Base-by-base conservation (phyloP, 1,140 invertebrate species). In the Monochamus saltuarius region DNA sequence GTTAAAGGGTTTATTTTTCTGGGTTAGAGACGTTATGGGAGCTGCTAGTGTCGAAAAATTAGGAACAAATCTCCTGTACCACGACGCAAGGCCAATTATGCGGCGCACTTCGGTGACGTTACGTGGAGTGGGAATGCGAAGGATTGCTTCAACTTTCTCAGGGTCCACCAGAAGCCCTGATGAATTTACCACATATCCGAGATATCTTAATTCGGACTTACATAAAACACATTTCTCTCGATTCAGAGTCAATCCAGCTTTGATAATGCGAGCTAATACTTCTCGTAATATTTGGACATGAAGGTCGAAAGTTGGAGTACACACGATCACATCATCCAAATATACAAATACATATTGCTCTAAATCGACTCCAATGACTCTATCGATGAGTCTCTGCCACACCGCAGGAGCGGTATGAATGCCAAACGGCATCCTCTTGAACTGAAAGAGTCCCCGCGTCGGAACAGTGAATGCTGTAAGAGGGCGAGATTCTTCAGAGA, bases 41-140 rank as follows among this genome's bases (percentile, higher is more conserved):
- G 53, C 14, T 8, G 75, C 68, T 29, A 74, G 64, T 61, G 66
- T 56, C 0, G 72, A 59, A 57, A 75, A 80, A 42, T 71, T 43
- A 0, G 59, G 62, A 3, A 81, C 62, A 66, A 78, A 80, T 36
- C 71, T 52, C 22, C 72, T 40, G 58, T 79, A 80, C 67, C 75
- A 82, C 1, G 72, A 68, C 1, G 69, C 64, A 19, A 82, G 62
- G 1, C 82, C 81, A 1, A 82, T 37, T 59, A 84, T 81, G 22
- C 68, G 17, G 43, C 76, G 59, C 0, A 82, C 29, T 39, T 79
- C 70, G n/a, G 17, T 29, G 22, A 52, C 16, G 34, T 34, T 52
- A 8, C 50, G 34, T 7, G 34, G 50, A 14, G 29, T 35, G 13
- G 50, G 50, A 8, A 52, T 35, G 10, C 11, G 1, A 14, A 59